phyloP scores from a whole-genome alignment of 1,140 invertebrate species.

The Bombus turneri region DNA sequence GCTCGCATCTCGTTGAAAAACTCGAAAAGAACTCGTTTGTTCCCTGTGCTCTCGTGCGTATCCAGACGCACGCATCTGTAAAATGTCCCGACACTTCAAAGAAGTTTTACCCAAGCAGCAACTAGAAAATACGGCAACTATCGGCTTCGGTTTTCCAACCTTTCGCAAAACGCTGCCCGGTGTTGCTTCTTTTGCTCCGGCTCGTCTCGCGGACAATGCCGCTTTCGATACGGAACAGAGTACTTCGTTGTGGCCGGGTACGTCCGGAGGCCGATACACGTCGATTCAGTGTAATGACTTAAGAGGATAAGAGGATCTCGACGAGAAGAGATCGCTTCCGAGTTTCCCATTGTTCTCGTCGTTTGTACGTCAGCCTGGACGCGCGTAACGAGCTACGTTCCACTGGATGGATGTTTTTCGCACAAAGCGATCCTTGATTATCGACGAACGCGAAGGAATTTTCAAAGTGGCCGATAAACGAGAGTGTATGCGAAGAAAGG shows the following conservation, averaged over 20 bases:
- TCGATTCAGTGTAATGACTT: conserved; percentile 61
- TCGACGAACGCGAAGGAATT: not conserved
- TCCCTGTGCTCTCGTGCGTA: conserved; percentile 48
- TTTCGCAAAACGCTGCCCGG: not conserved
- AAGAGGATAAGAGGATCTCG: conserved; percentile 74
- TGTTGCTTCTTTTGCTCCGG: conserved; percentile 22
- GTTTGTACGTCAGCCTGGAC: not conserved
- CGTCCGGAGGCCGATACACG: not conserved
- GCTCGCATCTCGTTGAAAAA: conserved; percentile 24
- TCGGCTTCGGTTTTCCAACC: not conserved
- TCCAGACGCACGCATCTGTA: conserved; percentile 50
- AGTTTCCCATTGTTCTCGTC: not conserved
- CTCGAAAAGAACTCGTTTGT: conserved; percentile 39
- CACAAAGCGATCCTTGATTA: not conserved
- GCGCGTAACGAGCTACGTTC: not conserved
- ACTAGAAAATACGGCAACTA: conserved; percentile 44
- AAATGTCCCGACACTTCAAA: conserved; percentile 52
- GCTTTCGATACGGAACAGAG: conserved; percentile 33
- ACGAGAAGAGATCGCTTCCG: conserved; percentile 38
- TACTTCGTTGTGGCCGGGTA: not conserved
- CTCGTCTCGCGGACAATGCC: conserved; percentile 43
- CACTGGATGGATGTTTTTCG: not conserved
- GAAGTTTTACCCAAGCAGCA: conserved; percentile 8
- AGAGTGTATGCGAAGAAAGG: not conserved
- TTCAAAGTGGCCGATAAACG: not conserved